Evolutionary conservation across 2,888 invertebrate species (phyloP).

Genomic region (Sycophila texana): DNA sequence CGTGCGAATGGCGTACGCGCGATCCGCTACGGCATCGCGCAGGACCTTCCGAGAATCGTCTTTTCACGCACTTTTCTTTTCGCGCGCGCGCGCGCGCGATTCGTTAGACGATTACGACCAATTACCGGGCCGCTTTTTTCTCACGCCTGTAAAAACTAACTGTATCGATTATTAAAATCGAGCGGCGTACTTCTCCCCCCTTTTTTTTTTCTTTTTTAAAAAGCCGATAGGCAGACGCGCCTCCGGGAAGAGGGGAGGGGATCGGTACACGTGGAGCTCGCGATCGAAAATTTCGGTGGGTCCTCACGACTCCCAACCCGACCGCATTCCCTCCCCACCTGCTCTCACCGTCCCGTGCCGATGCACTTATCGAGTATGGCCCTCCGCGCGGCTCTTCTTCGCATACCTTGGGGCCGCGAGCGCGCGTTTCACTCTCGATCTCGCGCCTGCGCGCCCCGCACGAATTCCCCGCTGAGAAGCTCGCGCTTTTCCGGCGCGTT

Average conservation of each 20-base stretch:
- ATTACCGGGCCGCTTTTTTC: constrained; percentile 37
- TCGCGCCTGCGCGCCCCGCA: neutral
- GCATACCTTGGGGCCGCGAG: constrained; percentile 32
- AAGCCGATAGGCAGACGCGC: constrained; percentile 15
- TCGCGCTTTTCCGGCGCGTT: neutral
- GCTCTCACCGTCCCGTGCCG: constrained; percentile 31
- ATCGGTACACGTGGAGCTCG: too few relatives aligned
- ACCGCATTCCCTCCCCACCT: constrained; percentile 71
- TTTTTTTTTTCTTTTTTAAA: constrained; percentile 5
- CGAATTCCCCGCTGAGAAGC: neutral
- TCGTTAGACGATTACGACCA: constrained; percentile 38
- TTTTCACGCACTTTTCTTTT: constrained; percentile 13
- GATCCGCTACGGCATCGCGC: constrained; percentile 2
- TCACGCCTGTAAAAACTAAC: constrained; percentile 39
- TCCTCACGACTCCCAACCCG: constrained; percentile 65
- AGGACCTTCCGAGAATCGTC: constrained; percentile 14
- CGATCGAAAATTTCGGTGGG: constrained; percentile 67
- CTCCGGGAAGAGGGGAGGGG: neutral
- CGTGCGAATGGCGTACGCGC: constrained; percentile 38
- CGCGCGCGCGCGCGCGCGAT: constrained; percentile 2
- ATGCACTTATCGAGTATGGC: neutral
- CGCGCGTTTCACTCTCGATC: constrained; percentile 50
- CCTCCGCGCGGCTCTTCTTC: constrained; percentile 12
- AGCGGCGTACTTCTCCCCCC: neutral
- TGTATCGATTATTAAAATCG: constrained; percentile 44